Evolutionary conservation across 1,140 invertebrate genomes (phyloP), one percentile per base, ranked within the genome.

Genomic region (Temnothorax curvispinosus): DNA sequence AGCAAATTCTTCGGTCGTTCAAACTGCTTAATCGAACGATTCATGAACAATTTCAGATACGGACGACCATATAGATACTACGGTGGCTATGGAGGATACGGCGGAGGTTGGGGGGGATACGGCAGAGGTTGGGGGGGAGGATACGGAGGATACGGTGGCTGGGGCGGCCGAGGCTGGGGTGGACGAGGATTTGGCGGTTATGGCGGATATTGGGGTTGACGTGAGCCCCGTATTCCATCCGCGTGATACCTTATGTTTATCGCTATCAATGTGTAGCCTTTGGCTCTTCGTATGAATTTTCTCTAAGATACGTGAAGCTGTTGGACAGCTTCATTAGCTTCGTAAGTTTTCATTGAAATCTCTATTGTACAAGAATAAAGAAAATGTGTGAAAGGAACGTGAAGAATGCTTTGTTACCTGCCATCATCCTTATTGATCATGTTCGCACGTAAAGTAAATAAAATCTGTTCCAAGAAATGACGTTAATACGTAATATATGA

Each of bases 41-140:
- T 18, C 32, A 71, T 65, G 1, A 71, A 56, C n/a, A 72, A 58
- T 84, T 84, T 47, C 80, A 84, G 80, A 38, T 84, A 82, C 5
- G 27, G 67, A 47, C 69, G 54, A 62, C 67, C 65, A 8, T 72
- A 44, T 21, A 62, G 56, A 72, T 76, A 76, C 21, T 60, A 76
- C 15, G 54, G 74, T 32, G 72, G 72, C 7, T 76, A 27, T 27
- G 27, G 27, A 44, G 54, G 56, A 11, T 81, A 69, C 5, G 64
- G 77, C 13, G 21, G 77, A 65, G 62, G 44, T 21, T 47, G n/a
- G 3, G n/a, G 74, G 21, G 71, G 69, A 75, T 75, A 58, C 54
- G 54, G 54, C 7, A 18, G 60, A 38, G 56, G 58, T 1, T 77
- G 56, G 56, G 75, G 50, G 32, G 72, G 75, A 44, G 54, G 56